Conservation (phyloP, 2,113 vertebrate species). For the Connochaetes taurinus region DNA sequence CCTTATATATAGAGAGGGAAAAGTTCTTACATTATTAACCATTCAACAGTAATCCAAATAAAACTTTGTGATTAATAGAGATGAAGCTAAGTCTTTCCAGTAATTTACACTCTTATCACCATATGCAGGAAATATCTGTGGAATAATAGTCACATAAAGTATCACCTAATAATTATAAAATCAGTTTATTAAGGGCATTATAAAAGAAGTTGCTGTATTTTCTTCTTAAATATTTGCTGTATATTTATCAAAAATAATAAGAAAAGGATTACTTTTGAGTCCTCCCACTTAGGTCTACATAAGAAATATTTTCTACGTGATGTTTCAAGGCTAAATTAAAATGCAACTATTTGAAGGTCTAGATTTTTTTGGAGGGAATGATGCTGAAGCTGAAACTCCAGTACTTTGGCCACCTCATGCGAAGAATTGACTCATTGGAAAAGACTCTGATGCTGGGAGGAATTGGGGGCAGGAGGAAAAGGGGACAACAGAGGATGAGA, state of each 20-base stretch:
- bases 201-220: not conserved
- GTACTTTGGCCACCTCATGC: too few relatives aligned
- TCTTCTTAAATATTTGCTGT: not conserved
- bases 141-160: not conserved
- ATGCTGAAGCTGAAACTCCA: too few relatives aligned
- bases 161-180: not conserved
- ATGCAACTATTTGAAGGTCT: not conserved
- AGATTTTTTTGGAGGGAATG: too few relatives aligned
- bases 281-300: not conserved
- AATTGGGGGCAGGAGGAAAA: too few relatives aligned
- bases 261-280: not conserved
- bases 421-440: too few relatives aligned
- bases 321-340: not conserved
- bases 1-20: not conserved
- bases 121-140: not conserved
- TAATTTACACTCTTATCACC: not conserved
- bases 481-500: too few relatives aligned
- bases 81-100: not conserved
- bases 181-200: not conserved
- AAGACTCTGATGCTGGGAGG: too few relatives aligned
- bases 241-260: not conserved
- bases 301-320: not conserved
- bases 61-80: not conserved
- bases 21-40: not conserved
- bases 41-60: not conserved